These are phyloP conservation scores for Ceratina australensis DNA, from an alignment of 1,140 invertebrate genomes.

Conservation along the genomic window DNA sequence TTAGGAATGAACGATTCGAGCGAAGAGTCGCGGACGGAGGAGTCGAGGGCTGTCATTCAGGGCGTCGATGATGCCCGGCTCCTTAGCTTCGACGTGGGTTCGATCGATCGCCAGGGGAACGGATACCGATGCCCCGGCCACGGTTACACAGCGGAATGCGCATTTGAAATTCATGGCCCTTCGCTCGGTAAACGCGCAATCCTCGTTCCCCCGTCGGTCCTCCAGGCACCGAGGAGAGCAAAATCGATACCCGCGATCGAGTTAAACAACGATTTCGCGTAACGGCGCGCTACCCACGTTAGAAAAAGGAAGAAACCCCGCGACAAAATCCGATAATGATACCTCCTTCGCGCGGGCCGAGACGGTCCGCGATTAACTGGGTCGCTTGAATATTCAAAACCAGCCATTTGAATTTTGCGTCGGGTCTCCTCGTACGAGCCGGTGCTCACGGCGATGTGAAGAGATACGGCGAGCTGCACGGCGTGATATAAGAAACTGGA, in stretches of 20 bases:
- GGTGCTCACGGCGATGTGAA: not conserved
- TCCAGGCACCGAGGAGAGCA: not conserved
- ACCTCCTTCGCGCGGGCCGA: not conserved
- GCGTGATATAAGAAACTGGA: not conserved
- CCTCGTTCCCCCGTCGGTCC: too few species aligned
- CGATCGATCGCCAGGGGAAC: constrained; percentile 53
- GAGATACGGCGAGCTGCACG: not conserved
- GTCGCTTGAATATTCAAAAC: constrained; percentile 43
- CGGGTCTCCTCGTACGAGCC: not conserved
- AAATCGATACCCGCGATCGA: constrained; percentile 53
- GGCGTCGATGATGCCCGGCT: constrained; percentile 14
- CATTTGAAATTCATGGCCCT: constrained; percentile 59
- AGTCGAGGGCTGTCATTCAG: constrained; percentile 36
- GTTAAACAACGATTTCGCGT: constrained; percentile 53
- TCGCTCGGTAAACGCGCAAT: constrained; percentile 29
- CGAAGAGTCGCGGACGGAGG: not conserved
- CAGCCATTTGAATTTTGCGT: constrained; percentile 16
- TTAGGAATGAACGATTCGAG: not conserved
- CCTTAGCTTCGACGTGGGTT: constrained; percentile 7
- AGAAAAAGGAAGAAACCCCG: too few species aligned
- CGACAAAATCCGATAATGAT: constrained; percentile 5
- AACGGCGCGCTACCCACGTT: not conserved
- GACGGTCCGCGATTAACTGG: constrained; percentile 12
- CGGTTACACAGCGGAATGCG: constrained; percentile 27
- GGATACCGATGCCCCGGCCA: constrained; percentile 36